A percentile compares a stretch with the other conserved stretches of the same genome.
These are phyloP conservation scores for Ficedula albicollis DNA, from an alignment of 2,797 vertebrate species.

Conservation along the genomic window DNA sequence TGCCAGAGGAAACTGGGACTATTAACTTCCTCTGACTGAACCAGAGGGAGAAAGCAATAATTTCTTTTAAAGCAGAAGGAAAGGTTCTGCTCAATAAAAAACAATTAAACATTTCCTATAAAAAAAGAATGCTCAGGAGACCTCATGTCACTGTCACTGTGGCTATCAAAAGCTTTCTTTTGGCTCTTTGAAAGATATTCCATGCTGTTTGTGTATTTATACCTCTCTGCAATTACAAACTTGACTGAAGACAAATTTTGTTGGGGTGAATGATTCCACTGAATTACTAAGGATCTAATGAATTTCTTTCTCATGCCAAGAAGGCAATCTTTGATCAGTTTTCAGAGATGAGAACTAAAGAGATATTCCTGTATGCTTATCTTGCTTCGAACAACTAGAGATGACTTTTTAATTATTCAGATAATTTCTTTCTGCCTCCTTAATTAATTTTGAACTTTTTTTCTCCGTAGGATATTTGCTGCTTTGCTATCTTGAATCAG, in stretches of 20 bases:
- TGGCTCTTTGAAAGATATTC: background rate
- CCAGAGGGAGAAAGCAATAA: constrained; percentile 45
- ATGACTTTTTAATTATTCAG: background rate
- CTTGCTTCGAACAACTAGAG: background rate
- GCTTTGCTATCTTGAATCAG: background rate
- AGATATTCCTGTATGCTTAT: background rate
- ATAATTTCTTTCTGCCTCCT: background rate
- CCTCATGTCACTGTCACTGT: background rate
- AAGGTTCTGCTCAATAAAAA: constrained; percentile 76
- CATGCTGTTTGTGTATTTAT: background rate
- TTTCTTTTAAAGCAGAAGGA: constrained; percentile 74
- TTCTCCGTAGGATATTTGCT: background rate
- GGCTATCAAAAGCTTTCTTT: background rate
- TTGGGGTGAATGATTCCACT: background rate
- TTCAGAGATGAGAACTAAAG: background rate
- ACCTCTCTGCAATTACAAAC: background rate
- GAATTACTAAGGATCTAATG: background rate
- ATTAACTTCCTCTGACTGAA: constrained; percentile 70
- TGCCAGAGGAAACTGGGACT: constrained; percentile 61
- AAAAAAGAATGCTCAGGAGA: constrained; percentile 56
- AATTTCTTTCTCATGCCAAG: background rate
- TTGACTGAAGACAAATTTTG: background rate
- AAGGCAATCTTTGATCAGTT: background rate
- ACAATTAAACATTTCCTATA: constrained; percentile 73
- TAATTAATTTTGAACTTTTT: background rate